Base-by-base conservation (phyloP, 2,797 vertebrate genomes). In the Eutrigla gurnardus region DNA sequence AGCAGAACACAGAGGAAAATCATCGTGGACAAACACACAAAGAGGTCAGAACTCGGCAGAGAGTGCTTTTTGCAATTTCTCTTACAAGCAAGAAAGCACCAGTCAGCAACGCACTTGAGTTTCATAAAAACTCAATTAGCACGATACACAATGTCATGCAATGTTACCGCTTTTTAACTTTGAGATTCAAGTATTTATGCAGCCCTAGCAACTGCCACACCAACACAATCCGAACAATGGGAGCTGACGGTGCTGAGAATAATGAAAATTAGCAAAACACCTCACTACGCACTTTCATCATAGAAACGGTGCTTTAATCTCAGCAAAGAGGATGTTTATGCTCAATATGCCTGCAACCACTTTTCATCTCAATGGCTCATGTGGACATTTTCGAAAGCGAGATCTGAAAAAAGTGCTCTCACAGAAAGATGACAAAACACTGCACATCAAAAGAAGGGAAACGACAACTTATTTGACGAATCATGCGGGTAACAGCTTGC, bases 221-320 rank as follows among this genome's bases (percentile, higher is more conserved):
- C 61, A 36, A 80, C 82, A 82, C 59, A 69, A 81, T 75, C 74
- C 65, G 59, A 49, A 84, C 82, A 86, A 89, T 75, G 71, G 59
- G 63, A 75, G 80, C 85, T 65, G 84, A 88, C 82, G 65, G 66
- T 14, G 75, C 76, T 15, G 65, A 37, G 78, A 84, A 80, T 50
- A 62, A 79, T 37, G 77, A 35, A 91, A 91, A 91, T 90, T 84
- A 91, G 80, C 73, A 70, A 90, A 88, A 89, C 83, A 87, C 83
- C 76, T 57, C 72, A 84, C 78, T 69, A 32, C 64, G 82, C 78
- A 72, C 89, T 90, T 91, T 91, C 85, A 90, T 90, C 85, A 75
- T 9, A 7, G 73, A 82, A 83, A 81, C 62, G 43, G 37, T n/a
- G 77, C 91, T 93, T 93, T 94, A 90, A 93, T 93, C 89, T 92